These are phyloP conservation scores for Orchestes rusci DNA, from an alignment of 2,888 invertebrate genomes.

Conservation along the genomic window DNA sequence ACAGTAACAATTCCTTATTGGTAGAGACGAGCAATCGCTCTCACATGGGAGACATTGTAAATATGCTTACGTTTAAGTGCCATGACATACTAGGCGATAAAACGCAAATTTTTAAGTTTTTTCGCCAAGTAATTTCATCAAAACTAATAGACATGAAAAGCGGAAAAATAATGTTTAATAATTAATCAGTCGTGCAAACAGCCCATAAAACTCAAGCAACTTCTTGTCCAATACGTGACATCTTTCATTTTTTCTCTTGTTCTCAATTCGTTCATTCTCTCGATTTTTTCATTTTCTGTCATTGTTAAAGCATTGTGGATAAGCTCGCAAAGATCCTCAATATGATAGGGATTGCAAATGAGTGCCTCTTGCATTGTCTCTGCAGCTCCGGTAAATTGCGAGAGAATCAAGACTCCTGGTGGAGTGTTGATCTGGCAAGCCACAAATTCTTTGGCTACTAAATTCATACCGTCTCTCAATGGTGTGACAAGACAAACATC, in stretches of 20 bases:
- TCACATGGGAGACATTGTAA: too few species aligned
- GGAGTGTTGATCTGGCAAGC: conserved; percentile 84
- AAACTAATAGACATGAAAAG: too few species aligned
- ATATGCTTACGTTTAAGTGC: too few species aligned
- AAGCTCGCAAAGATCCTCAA: conserved; percentile 80
- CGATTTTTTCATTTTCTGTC: conserved; percentile 80
- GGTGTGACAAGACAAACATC: conserved; percentile 85
- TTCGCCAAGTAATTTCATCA: too few species aligned
- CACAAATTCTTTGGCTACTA: conserved; percentile 88
- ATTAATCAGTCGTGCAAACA: too few species aligned
- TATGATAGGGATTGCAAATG: conserved; percentile 83
- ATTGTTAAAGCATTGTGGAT: conserved; percentile 76
- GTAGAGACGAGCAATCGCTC: too few species aligned
- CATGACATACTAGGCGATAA: too few species aligned
- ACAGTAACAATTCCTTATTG: too few species aligned
- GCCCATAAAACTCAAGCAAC: conserved; percentile 82
- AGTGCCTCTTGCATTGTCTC: conserved; percentile 85
- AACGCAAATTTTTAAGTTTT: too few species aligned
- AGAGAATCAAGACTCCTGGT: conserved; percentile 78
- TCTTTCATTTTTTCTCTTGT: conserved; percentile 75
- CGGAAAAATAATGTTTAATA: too few species aligned
- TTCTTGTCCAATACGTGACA: conserved; percentile 84
- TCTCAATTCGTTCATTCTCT: conserved; percentile 79
- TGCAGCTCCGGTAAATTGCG: conserved; percentile 87
- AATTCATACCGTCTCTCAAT: conserved; percentile 83